These are phyloP conservation scores for Lepisosteus osseus DNA, from an alignment of 2,113 vertebrate genomes.

Conservation along the genomic window DNA sequence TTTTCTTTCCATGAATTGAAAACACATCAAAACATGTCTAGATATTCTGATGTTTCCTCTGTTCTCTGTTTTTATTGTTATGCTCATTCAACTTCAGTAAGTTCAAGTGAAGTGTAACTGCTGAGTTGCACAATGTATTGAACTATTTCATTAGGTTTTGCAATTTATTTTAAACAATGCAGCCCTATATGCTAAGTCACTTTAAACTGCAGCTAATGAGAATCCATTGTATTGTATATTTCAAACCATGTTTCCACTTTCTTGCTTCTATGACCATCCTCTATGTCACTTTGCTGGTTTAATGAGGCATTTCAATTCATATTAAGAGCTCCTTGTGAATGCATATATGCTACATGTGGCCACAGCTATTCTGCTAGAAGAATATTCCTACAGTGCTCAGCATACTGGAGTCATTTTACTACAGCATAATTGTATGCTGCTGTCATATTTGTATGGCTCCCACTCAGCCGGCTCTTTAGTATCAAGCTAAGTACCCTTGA, in stretches of 20 bases:
- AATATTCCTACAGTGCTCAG: conserved; percentile 42
- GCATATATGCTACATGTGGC: conserved; percentile 14
- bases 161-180: conserved; percentile 29
- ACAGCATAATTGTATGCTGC: conserved; percentile 50
- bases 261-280: conserved; percentile 46
- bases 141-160: too few relatives aligned
- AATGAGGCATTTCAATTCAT: conserved; percentile 66
- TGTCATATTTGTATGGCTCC: conserved; percentile 21
- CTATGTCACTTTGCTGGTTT: conserved; percentile 53
- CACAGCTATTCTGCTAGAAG: conserved; percentile 43
- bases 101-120: too few relatives aligned
- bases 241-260: conserved; percentile 61
- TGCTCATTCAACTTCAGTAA: too few relatives aligned
- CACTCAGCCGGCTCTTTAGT: conserved; percentile 58
- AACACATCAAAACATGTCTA: too few relatives aligned
- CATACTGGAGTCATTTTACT: conserved; percentile 37
- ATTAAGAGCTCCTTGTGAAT: conserved; percentile 43
- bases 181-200: conserved; percentile 27
- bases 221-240: conserved; percentile 48
- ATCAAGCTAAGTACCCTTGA: conserved; percentile 62
- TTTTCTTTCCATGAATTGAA: too few relatives aligned
- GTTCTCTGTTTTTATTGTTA: too few relatives aligned
- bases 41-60: too few relatives aligned
- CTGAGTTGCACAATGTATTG: too few relatives aligned
- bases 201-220: conserved; percentile 64